These are phyloP conservation scores for Agelas oroides DNA, from an alignment of 37 sponge, comb jelly and placozoan genomes.

Conservation along the genomic window DNA sequence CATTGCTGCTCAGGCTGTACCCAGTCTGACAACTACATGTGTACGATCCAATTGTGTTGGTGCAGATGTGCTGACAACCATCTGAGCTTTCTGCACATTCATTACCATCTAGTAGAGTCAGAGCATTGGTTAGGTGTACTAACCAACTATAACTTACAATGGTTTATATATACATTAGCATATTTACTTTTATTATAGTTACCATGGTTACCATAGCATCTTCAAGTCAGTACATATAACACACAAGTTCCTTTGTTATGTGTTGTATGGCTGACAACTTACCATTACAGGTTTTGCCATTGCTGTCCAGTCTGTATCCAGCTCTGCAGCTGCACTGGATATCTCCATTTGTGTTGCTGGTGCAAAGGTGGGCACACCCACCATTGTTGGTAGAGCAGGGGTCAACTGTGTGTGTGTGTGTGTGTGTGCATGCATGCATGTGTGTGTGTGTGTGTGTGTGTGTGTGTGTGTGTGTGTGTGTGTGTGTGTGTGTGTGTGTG, in stretches of 20 bases:
- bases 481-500: too few species aligned
- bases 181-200: too few species aligned
- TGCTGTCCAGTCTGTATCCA: slow-evolving; percentile 44
- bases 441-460: too few species aligned
- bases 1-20: slow-evolving; percentile 23
- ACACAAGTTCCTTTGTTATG: too few species aligned
- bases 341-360: neutral
- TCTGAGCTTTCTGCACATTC: neutral
- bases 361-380: slow-evolving; percentile 53
- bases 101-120: slow-evolving; percentile 29
- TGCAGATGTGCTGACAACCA: slow-evolving; percentile 28
- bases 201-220: too few species aligned
- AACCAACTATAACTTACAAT: neutral
- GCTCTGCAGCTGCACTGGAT: slow-evolving; percentile 35
- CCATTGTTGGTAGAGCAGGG: slow-evolving; percentile 42
- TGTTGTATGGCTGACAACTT: too few species aligned
- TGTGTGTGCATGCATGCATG: too few species aligned
- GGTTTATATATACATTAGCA: too few species aligned
- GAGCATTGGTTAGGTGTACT: too few species aligned
- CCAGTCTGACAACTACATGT: slow-evolving; percentile 30
- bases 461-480: too few species aligned
- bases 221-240: too few species aligned
- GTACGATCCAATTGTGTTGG: slow-evolving; percentile 41
- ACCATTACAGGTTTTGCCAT: slow-evolving; percentile 58
- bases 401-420: too few species aligned